Conservation (phyloP, 2,797 vertebrate species). For the Micrastur ruficollis region DNA sequence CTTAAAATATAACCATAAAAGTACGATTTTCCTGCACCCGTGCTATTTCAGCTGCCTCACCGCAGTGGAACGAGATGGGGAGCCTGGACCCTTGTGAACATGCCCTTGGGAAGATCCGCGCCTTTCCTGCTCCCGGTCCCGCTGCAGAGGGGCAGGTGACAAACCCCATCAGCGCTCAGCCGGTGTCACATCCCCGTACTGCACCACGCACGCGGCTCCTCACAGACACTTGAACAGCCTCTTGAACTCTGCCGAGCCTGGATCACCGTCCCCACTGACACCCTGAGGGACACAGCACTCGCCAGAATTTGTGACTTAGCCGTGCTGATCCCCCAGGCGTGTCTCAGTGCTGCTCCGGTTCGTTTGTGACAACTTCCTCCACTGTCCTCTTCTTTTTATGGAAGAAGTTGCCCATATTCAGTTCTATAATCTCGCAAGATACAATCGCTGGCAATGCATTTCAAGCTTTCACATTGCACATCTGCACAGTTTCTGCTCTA, state of each 20-base stretch:
- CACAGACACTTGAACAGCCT: fast-evolving
- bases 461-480: fast-evolving
- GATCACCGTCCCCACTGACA: fast-evolving
- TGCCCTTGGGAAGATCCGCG: fast-evolving
- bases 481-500: neutral
- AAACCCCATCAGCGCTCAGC: neutral
- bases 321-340: fast-evolving
- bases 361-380: neutral
- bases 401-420: fast-evolving
- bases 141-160: neutral
- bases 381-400: neutral
- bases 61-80: fast-evolving
- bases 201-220: fast-evolving
- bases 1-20: neutral
- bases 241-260: fast-evolving
- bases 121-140: neutral
- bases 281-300: neutral
- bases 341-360: neutral
- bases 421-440: fast-evolving
- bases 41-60: neutral
- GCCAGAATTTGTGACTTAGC: fast-evolving
- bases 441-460: fast-evolving
- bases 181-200: fast-evolving
- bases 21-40: neutral
- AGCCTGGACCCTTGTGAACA: neutral